phyloP scores from a whole-genome alignment of 2,888 invertebrate genomes.

The Antheraea yamamai region DNA sequence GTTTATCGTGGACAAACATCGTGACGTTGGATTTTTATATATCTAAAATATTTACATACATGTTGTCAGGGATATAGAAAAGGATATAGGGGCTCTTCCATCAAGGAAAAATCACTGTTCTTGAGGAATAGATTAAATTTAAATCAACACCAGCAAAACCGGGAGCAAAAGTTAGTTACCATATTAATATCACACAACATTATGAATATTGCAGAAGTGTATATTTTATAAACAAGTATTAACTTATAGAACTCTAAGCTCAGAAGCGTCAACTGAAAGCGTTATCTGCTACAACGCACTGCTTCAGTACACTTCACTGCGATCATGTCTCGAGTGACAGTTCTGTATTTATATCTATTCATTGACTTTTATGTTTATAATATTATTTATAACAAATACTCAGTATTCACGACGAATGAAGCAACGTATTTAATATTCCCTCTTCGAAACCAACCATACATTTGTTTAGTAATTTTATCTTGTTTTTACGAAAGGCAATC shows the following conservation, averaged over 20 bases:
- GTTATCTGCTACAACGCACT: not conserved
- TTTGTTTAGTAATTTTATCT: not conserved
- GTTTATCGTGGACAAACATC: no score
- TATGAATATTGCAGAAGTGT: no score
- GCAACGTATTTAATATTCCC: not conserved
- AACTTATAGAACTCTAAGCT: not conserved
- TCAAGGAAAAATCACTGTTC: no score
- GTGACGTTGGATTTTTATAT: no score
- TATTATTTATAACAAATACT: not conserved
- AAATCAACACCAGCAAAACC: no score
- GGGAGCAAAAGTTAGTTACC: no score
- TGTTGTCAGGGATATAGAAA: no score
- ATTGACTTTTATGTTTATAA: not conserved
- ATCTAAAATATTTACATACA: no score
- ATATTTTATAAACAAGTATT: no score
- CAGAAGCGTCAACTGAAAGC: not conserved
- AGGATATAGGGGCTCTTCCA: no score
- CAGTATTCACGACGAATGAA: not conserved
- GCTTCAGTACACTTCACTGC: constrained; percentile 1
- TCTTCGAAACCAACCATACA: not conserved
- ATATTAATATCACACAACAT: no score
- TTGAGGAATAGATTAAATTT: no score
- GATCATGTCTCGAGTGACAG: not conserved
- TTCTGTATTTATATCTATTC: constrained; percentile 1
- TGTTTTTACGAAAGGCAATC: not conserved